A percentile compares a stretch with the other conserved stretches of the same genome.
phyloP scores from a whole-genome alignment of 2,888 invertebrate species.

The Drosophila merina region DNA sequence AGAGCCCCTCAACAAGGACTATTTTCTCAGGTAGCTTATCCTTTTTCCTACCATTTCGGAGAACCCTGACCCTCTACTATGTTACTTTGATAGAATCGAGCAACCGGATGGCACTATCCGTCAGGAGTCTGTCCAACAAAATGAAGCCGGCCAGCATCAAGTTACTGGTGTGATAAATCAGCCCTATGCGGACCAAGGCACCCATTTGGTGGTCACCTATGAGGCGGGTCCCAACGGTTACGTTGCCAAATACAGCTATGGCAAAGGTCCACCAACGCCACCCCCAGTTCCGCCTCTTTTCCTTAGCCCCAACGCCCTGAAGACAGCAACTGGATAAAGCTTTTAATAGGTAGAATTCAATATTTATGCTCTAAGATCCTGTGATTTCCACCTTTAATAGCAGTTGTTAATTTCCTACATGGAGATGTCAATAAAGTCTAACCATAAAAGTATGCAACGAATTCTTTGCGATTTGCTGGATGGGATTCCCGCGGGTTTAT shows the following conservation, averaged over 20 bases:
- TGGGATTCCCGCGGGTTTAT: too few relatives aligned
- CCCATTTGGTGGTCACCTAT: constrained; percentile 41
- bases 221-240: constrained; percentile 56
- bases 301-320: constrained; percentile 29
- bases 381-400: neutral
- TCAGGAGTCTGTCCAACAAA: constrained; percentile 47
- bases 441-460: neutral
- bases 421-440: neutral
- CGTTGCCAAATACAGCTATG: constrained; percentile 43
- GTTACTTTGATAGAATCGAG: constrained; percentile 18
- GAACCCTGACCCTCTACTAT: too few relatives aligned
- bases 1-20: constrained; percentile 27
- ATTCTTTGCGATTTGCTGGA: neutral
- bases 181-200: constrained; percentile 5
- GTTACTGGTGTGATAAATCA: constrained; percentile 41
- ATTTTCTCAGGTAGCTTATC: constrained; percentile 39
- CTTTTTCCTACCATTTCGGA: neutral
- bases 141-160: constrained; percentile 37
- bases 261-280: constrained; percentile 6
- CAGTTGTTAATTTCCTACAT: neutral
- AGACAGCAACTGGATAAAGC: constrained; percentile 41
- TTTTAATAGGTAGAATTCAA: too few relatives aligned
- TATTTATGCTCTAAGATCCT: neutral
- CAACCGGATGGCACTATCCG: constrained; percentile 30
- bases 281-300: constrained; percentile 12